Evolutionary conservation across 1,140 invertebrate genomes (phyloP).

Genomic region (Odontomachus brunneus): DNA sequence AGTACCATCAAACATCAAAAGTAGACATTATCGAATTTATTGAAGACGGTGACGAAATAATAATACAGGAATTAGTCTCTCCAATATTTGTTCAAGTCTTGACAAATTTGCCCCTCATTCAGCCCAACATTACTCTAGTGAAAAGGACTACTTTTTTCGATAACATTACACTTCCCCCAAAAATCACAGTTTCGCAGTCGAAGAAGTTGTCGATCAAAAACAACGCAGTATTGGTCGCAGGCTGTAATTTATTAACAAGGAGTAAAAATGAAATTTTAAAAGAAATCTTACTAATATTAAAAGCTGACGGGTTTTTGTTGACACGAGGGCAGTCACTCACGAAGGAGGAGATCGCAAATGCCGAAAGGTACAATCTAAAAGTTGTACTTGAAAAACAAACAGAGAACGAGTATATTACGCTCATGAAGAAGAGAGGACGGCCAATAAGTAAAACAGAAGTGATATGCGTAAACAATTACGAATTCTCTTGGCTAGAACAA

Average conservation of each 20-base stretch:
- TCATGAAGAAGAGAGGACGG: slow-evolving; percentile 76
- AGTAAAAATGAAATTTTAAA: slow-evolving; percentile 68
- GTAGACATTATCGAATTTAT: slow-evolving; percentile 90
- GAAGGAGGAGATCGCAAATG: slow-evolving; percentile 64
- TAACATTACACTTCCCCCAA: slow-evolving; percentile 84
- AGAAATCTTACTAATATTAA: slow-evolving; percentile 73
- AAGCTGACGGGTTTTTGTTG: slow-evolving; percentile 84
- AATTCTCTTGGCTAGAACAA: slow-evolving; percentile 84
- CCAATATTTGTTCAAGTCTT: slow-evolving; percentile 86
- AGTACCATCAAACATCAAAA: slow-evolving; percentile 89
- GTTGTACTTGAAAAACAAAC: slow-evolving; percentile 76
- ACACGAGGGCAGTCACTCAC: slow-evolving; percentile 79
- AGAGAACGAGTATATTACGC: slow-evolving; percentile 71
- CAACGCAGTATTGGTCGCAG: slow-evolving; percentile 87
- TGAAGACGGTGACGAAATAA: slow-evolving; percentile 85
- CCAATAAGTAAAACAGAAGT: slow-evolving; percentile 72
- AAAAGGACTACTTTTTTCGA: slow-evolving; percentile 78
- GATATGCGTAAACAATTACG: slow-evolving; percentile 73
- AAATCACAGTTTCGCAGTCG: slow-evolving; percentile 87
- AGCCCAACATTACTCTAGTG: slow-evolving; percentile 76
- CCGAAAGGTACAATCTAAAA: slow-evolving; percentile 71
- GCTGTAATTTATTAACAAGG: slow-evolving; percentile 71
- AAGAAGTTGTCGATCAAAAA: slow-evolving; percentile 87
- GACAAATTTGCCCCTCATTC: slow-evolving; percentile 86
- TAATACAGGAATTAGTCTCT: slow-evolving; percentile 83